A percentile compares a stretch with the other conserved stretches of the same genome.
Evolutionary conservation across 37 sponge, comb jelly and placozoan species (phyloP).

Genomic region (Beroe forskalii): DNA sequence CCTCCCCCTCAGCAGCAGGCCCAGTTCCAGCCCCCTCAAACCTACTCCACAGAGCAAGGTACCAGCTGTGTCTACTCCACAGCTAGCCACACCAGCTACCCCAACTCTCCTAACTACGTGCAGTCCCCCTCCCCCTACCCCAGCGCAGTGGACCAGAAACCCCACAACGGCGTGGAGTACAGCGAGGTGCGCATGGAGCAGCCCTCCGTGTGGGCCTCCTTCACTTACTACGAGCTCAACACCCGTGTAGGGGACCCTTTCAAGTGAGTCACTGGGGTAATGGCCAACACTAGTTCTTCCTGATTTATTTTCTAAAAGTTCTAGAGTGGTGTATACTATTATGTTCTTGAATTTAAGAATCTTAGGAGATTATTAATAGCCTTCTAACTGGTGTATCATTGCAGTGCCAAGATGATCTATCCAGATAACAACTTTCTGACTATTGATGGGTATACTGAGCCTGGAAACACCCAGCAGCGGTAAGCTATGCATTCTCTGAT

Average conservation of each 20-base stretch:
- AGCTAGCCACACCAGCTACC: conserved; percentile 44
- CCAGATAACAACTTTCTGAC: conserved; percentile 72
- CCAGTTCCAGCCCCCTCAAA: conserved; percentile 27
- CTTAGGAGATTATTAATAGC: no score
- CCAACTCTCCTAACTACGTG: conserved; percentile 58
- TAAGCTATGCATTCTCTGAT: not conserved
- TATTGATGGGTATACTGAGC: conserved; percentile 98
- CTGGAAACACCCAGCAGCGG: conserved; percentile 68
- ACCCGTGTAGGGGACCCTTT: conserved; percentile 95
- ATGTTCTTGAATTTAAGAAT: no score
- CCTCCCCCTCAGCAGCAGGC: not conserved
- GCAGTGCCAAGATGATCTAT: conserved; percentile 66
- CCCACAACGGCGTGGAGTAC: conserved; percentile 43
- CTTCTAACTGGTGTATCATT: no score
- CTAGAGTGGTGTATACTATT: no score
- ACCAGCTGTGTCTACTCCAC: conserved; percentile 50
- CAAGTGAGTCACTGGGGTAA: conserved; percentile 64
- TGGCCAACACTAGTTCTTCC: no score
- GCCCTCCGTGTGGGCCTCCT: conserved; percentile 91
- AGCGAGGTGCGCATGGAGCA: conserved; percentile 72
- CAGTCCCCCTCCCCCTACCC: not conserved
- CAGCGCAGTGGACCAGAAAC: conserved; percentile 13
- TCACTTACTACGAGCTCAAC: conserved; percentile 97
- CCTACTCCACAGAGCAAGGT: conserved; percentile 20
- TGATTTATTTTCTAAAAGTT: no score